These are phyloP conservation scores for Sebastolobus alascanus DNA, from an alignment of 2,797 vertebrate species.

Conservation along the genomic window DNA sequence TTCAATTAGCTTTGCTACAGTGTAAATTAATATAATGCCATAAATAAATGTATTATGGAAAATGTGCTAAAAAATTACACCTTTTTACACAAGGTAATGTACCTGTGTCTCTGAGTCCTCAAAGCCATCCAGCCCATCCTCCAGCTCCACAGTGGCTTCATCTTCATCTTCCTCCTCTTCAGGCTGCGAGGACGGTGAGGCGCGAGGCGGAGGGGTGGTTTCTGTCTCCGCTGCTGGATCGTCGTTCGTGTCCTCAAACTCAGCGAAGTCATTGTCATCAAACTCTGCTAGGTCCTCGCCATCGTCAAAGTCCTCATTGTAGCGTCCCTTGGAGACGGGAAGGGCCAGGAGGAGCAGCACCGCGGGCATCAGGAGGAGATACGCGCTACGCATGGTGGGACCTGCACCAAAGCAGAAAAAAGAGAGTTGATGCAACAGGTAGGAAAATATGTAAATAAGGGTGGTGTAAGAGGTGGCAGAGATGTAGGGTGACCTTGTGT, in stretches of 20 bases:
- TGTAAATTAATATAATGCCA: background rate
- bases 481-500: background rate
- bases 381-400: constrained; percentile 72
- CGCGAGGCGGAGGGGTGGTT: constrained; percentile 81
- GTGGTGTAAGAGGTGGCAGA: background rate
- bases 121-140: constrained; percentile 95
- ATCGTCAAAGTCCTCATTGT: constrained; percentile 95
- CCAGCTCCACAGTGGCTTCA: constrained; percentile 95
- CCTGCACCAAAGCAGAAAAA: constrained; percentile 42
- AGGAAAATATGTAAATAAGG: constrained; percentile 23
- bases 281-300: constrained; percentile 95
- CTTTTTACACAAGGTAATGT: background rate
- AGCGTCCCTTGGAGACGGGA: constrained; percentile 87
- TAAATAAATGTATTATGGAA: background rate
- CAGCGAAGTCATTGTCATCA: constrained; percentile 98
- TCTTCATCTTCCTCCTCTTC: constrained; percentile 90
- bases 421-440: background rate
- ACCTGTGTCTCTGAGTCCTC: constrained; percentile 93
- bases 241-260: constrained; percentile 95
- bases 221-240: constrained; percentile 86
- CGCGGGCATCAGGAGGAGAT: constrained; percentile 73
- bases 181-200: constrained; percentile 65
- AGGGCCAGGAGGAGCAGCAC: constrained; percentile 82
- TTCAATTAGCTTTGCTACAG: background rate
- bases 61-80: background rate